A percentile compares a stretch with the other conserved stretches of the same genome.
Evolutionary conservation across 2,888 invertebrate species (phyloP).

Genomic region (Onthophagus sagittarius): DNA sequence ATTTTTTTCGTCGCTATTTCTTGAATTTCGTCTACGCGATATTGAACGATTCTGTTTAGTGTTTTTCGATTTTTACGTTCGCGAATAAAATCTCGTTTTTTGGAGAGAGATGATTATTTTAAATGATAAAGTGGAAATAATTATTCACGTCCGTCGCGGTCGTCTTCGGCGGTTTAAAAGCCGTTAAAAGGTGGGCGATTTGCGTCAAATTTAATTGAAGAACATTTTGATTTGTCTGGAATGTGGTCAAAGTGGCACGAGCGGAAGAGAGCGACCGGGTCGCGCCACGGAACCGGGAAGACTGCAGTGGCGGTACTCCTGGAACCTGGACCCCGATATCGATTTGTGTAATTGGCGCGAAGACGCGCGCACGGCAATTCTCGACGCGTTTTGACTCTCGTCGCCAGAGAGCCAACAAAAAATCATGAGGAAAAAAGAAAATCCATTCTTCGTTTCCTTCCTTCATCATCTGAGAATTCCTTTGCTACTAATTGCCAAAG

Average conservation of each 20-base stretch:
- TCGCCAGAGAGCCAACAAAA: conserved; percentile 14
- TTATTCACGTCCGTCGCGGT: background rate
- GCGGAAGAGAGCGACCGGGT: conserved; percentile 30
- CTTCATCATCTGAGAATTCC: conserved; percentile 11
- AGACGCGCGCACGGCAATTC: conserved; percentile 28
- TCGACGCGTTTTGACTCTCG: conserved; percentile 9
- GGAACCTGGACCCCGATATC: conserved; percentile 31
- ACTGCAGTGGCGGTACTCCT: conserved; percentile 34
- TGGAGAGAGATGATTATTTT: no score
- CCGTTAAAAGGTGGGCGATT: background rate
- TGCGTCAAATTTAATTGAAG: conserved; percentile 4
- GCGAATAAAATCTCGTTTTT: background rate
- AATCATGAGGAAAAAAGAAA: background rate
- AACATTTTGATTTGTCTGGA: conserved; percentile 1
- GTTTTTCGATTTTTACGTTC: background rate
- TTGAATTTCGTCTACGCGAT: background rate
- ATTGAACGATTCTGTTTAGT: background rate
- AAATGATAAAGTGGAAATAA: background rate
- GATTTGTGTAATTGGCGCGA: conserved; percentile 31
- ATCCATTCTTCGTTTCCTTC: conserved; percentile 24
- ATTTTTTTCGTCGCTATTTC: background rate
- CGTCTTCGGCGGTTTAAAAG: background rate
- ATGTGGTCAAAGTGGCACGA: background rate
- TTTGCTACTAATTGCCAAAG: conserved; percentile 12
- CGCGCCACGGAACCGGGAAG: conserved; percentile 37